Conservation (phyloP, 2,113 vertebrate species). For the Motacilla alba region DNA sequence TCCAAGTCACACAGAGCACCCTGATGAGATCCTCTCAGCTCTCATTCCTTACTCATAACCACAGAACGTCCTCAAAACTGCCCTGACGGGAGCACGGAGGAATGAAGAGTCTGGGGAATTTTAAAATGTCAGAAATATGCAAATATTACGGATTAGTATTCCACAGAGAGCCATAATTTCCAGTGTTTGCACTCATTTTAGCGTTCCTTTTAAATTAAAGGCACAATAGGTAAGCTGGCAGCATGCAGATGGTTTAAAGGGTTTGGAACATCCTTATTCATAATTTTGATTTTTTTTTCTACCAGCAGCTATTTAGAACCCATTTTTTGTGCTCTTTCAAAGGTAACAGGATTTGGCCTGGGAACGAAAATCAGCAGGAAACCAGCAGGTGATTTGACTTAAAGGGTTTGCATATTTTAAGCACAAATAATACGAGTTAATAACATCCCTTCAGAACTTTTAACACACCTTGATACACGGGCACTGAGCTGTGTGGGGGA, state of each 20-base stretch:
- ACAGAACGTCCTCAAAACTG: background rate
- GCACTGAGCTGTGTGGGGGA: background rate
- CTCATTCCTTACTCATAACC: background rate
- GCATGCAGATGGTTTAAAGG: background rate
- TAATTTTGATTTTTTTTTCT: background rate
- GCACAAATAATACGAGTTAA: background rate
- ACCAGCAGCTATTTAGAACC: background rate
- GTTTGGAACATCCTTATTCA: background rate
- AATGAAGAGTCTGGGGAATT: conserved; percentile 26
- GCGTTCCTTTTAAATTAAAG: conserved; percentile 49
- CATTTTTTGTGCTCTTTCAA: background rate
- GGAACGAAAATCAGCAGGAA: background rate
- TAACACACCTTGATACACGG: background rate
- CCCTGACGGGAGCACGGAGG: background rate
- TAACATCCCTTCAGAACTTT: background rate
- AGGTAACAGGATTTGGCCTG: background rate
- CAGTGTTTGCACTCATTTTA: conserved; percentile 51
- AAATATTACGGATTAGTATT: background rate
- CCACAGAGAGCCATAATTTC: conserved; percentile 32
- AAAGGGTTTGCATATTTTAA: background rate
- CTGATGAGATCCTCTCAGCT: background rate
- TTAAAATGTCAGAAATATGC: conserved; percentile 13
- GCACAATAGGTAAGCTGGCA: conserved; percentile 46
- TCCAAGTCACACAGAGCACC: background rate
- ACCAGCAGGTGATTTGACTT: background rate